phyloP scores from a whole-genome alignment of 1,140 invertebrate species.

The Portunus trituberculatus region DNA sequence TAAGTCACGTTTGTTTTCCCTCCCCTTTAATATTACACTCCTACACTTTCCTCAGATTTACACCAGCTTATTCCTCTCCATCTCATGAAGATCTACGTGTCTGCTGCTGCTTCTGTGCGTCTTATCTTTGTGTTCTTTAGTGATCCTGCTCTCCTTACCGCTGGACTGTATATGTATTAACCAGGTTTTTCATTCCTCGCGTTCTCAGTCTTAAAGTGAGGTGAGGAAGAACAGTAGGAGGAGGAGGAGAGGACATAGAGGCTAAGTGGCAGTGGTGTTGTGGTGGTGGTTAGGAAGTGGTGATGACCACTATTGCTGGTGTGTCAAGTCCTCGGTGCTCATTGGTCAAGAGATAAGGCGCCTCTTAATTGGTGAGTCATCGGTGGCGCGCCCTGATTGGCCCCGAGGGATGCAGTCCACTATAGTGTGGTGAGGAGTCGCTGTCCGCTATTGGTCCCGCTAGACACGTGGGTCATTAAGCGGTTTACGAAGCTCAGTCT shows the following conservation, averaged over 20 bases:
- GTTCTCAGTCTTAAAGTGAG: too few relatives aligned
- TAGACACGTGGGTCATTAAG: too few relatives aligned
- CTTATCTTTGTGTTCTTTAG: too few relatives aligned
- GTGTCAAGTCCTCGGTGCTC: neutral
- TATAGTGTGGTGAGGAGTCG: neutral
- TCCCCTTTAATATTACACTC: too few relatives aligned
- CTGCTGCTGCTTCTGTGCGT: too few relatives aligned
- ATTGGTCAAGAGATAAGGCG: neutral
- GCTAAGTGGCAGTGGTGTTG: neutral
- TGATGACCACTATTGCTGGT: neutral
- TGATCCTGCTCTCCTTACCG: too few relatives aligned
- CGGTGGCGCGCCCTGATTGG: neutral
- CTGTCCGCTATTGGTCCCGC: neutral
- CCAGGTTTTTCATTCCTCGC: too few relatives aligned
- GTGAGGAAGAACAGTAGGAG: neutral
- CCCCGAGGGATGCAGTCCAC: neutral
- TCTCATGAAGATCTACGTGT: too few relatives aligned
- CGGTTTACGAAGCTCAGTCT: neutral
- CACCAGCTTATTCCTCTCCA: too few relatives aligned
- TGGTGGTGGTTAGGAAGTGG: neutral
- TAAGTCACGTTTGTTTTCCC: too few relatives aligned
- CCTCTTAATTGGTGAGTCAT: constrained; percentile 12
- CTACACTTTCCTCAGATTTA: too few relatives aligned
- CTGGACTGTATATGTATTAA: too few relatives aligned
- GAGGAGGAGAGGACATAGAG: neutral